Base-by-base conservation (phyloP, 2,888 invertebrate genomes). In the Lasioglossum marginatum region DNA sequence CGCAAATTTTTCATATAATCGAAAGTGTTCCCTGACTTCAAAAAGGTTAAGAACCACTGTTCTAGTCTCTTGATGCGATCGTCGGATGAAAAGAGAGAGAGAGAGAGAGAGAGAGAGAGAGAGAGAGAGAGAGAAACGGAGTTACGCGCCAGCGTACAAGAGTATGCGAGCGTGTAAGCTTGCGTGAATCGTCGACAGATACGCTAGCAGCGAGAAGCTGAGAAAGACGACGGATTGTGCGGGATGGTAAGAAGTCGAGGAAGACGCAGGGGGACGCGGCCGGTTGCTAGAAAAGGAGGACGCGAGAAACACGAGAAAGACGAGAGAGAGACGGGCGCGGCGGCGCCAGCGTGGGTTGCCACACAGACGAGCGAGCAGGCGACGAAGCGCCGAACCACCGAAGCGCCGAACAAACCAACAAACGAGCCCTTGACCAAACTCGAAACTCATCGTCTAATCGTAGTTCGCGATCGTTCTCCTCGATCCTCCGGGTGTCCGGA, bases 301-400 rank as follows among this genome's bases (percentile, higher is more conserved):
- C 75, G 80, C 81, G 73, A 82, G 89, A 86, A 86, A 63, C 16
- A 19, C 31, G 31, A 78, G 73, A 86, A 88, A 84, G 86, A 81
- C 72, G 80, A 78, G 76, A 82, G 89, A 87, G 83, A 86, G 89
- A 87, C 68, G 85, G 88, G 83, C 86, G 93, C 94, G 93, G 92
- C 93, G 94, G 94, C 94, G 94, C 94, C 94, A 94, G 94, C 94
- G 94, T 94, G 94, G 94, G 94, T 93, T 93, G 94, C 91, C 89
- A 80, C 88, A 88, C 92, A 90, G 90, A 89, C 91, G 89, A 85
- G 81, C 81, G 63, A 83, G 45, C 83, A 79, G 76, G 57, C 86
- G 81, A 79, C 23, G 37, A 16, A 60, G 31, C 60, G 60, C 19
- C 34, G 34, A 66, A 34, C 34, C 66, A 16, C 48, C 68, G 78